These are phyloP conservation scores for Bursaphelenchus mucronatus DNA, from an alignment of 1,140 invertebrate species.

Conservation along the genomic window DNA sequence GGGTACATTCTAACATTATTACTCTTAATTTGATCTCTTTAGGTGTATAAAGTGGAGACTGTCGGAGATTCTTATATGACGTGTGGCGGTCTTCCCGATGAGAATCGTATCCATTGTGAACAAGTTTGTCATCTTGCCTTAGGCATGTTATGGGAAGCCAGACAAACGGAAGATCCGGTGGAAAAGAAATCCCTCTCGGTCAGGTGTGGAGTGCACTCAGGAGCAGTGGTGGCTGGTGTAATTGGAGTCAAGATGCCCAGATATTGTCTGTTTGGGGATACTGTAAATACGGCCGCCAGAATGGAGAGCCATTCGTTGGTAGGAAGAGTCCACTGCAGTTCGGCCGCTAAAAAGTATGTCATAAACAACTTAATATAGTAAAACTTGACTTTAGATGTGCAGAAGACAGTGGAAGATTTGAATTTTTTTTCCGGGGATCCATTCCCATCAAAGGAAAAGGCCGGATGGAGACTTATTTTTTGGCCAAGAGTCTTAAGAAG, in stretches of 20 bases:
- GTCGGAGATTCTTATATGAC: conserved; percentile 99
- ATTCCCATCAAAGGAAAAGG: conserved; percentile 60
- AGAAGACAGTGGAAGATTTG: conserved; percentile 52
- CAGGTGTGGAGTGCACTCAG: conserved; percentile 54
- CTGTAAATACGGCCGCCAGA: conserved; percentile 65
- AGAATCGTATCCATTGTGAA: conserved; percentile 80
- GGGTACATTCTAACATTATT: conserved; percentile 19
- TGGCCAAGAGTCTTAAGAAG: conserved; percentile 47
- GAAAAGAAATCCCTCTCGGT: conserved; percentile 45
- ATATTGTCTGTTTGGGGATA: conserved; percentile 69
- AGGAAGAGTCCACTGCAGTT: conserved; percentile 57
- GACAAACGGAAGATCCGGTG: conserved; percentile 45
- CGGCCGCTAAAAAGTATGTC: conserved; percentile 35
- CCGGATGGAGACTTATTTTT: conserved; percentile 55
- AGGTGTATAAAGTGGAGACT: conserved; percentile 81
- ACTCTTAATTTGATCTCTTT: neutral
- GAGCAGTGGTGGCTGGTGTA: conserved; percentile 63
- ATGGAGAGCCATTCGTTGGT: conserved; percentile 58
- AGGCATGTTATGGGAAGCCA: conserved; percentile 59
- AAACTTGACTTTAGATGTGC: conserved; percentile 27
- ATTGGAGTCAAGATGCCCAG: conserved; percentile 65
- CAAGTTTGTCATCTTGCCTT: conserved; percentile 76
- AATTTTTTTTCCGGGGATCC: conserved; percentile 54
- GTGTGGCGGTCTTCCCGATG: conserved; percentile 88
- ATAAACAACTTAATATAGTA: neutral